phyloP scores from a whole-genome alignment of 2,888 invertebrate genomes.

The Orchesella flavescens region DNA sequence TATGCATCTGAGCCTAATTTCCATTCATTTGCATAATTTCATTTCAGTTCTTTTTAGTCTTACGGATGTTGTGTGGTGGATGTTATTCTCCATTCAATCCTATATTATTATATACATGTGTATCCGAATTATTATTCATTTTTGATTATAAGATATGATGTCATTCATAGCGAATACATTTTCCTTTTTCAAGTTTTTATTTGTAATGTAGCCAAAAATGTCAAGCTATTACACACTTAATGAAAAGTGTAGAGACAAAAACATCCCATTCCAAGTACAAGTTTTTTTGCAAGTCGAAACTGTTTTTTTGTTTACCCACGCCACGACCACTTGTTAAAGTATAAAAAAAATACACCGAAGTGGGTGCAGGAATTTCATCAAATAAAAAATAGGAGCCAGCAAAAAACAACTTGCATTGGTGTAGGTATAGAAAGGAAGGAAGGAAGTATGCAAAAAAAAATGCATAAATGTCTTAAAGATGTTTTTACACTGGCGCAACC shows the following conservation, averaged over 20 bases:
- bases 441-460: background rate
- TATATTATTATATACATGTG: too few relatives aligned
- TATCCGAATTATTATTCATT: too few relatives aligned
- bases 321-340: background rate
- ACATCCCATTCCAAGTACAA: too few relatives aligned
- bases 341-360: background rate
- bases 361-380: background rate
- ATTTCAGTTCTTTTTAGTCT: background rate
- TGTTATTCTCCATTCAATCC: background rate
- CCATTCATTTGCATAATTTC: slow-evolving; percentile 9
- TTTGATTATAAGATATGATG: background rate
- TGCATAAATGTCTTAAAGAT: too few relatives aligned
- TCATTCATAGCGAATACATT: background rate
- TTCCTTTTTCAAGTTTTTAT: background rate
- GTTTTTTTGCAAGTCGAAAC: too few relatives aligned
- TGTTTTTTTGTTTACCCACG: background rate
- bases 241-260: background rate
- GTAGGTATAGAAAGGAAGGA: slow-evolving; percentile 1
- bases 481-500: slow-evolving; percentile 17
- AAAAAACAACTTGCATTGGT: background rate
- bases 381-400: too few relatives aligned
- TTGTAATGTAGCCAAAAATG: slow-evolving; percentile 5
- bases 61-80: background rate
- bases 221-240: background rate
- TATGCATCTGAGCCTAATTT: slow-evolving; percentile 13